Evolutionary conservation across 2,113 vertebrate species (phyloP).

Genomic region (Ceyx cyanopectus): DNA sequence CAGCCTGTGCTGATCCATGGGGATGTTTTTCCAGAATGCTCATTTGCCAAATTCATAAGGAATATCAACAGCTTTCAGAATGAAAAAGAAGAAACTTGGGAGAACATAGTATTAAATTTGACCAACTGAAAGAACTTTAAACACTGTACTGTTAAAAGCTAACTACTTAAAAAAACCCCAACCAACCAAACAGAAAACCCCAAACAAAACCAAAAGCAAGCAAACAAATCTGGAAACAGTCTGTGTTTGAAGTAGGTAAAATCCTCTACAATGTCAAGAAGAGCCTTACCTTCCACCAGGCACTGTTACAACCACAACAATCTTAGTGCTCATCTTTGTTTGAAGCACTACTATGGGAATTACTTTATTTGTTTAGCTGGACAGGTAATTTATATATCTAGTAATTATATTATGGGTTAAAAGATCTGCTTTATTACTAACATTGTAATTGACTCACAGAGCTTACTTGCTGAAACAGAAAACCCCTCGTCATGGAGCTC

Average conservation of each 20-base stretch:
- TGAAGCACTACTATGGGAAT: background rate
- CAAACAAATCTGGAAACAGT: background rate
- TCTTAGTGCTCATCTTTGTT: background rate
- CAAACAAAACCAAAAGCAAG: no score
- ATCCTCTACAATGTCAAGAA: background rate
- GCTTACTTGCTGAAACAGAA: conserved; percentile 78
- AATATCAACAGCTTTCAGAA: background rate
- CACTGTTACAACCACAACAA: background rate
- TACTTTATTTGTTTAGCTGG: background rate
- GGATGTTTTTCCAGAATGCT: background rate
- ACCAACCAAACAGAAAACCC: no score
- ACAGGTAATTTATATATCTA: background rate
- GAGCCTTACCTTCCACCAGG: rapidly evolving
- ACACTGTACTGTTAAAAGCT: background rate
- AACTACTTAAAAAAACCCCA: background rate
- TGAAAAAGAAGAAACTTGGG: background rate
- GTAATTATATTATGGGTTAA: conserved; percentile 48
- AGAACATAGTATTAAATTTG: background rate
- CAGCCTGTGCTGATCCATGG: no score
- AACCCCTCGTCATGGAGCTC: conserved; percentile 28
- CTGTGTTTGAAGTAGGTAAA: background rate
- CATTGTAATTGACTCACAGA: conserved; percentile 28
- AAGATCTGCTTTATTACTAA: conserved; percentile 66
- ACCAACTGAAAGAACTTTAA: background rate
- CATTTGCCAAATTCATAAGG: background rate